A percentile compares a stretch with the other conserved stretches of the same genome.
These are phyloP conservation scores for Trichonephila clavata DNA, from an alignment of 1,140 invertebrate species.

Conservation along the genomic window DNA sequence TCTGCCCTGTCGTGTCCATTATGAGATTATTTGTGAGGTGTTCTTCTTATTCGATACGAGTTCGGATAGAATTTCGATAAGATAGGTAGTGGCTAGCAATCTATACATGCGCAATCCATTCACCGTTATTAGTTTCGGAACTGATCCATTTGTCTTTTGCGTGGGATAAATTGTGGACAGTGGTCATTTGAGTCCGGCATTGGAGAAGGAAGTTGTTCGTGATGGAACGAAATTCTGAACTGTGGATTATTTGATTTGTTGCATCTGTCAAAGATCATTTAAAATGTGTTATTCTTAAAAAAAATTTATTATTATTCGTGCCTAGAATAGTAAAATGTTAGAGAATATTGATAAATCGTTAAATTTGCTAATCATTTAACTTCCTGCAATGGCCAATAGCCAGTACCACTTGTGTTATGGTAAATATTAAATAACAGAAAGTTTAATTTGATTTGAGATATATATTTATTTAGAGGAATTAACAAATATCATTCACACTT, in stretches of 20 bases:
- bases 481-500: too few species aligned
- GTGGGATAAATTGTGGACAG: background rate
- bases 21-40: conserved; percentile 68
- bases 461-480: too few species aligned
- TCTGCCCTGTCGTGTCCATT: conserved; percentile 58
- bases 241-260: background rate
- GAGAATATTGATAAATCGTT: too few species aligned
- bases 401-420: too few species aligned
- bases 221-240: background rate
- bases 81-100: background rate
- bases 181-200: background rate
- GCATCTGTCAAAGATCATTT: too few species aligned
- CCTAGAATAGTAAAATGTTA: too few species aligned
- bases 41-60: conserved; percentile 20
- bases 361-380: too few species aligned
- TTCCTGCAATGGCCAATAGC: too few species aligned
- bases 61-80: conserved; percentile 46
- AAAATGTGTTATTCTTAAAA: too few species aligned
- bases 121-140: conserved; percentile 15
- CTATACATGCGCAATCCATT: conserved; percentile 25
- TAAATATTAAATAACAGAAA: too few species aligned
- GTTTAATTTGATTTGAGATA: too few species aligned
- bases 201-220: background rate
- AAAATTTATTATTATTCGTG: too few species aligned
- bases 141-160: conserved; percentile 5